Base-by-base conservation (phyloP, 2,888 invertebrate genomes). In the Brenthis daphne region DNA sequence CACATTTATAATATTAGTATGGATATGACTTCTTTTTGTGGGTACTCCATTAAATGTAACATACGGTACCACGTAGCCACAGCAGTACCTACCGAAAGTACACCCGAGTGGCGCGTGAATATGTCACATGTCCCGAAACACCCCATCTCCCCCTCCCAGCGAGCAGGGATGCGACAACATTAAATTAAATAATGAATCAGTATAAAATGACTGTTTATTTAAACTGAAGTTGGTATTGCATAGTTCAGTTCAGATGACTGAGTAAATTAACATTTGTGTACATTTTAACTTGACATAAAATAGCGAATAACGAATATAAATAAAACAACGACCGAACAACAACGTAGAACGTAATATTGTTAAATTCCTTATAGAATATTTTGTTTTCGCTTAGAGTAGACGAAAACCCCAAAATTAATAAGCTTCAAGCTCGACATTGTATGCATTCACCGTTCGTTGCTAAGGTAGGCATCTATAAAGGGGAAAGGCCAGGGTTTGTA, bases 71-170 rank as follows among this genome's bases (percentile, higher is more conserved):
- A 78, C 82, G 84, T 82, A 79, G 79, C 85, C 83, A 77, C 83
- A 82, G 81, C 82, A 82, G 81, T 83, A 83, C 79, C 80, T 77
- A 75, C 76, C 77, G 81, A 85, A 86, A 87, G 85, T 84, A 85
- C 85, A 80, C 84, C 83, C 85, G 81, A 76, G 86, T 79, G 84
- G 78, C 82, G 82, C 85, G 87, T 82, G 88, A 90, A 89, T 88
- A 88, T 89, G 90, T 90, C 89, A 88, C 86, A 80, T 84, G 86
- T 84, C 82, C 82, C 80, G 74, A 77, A 77, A 79, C 84, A 77
- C 80, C 80, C 80, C 77, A 69, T 73, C 77, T 73, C 72, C 76
- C 76, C 69, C 69, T 60, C 71, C 48, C 67, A 69, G 57, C 64
- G 54, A 51, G 74, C 70, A 79, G 82, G 82, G 84, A 79, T 80